phyloP scores from a whole-genome alignment of 2,797 vertebrate species.

The Martes flavigula region DNA sequence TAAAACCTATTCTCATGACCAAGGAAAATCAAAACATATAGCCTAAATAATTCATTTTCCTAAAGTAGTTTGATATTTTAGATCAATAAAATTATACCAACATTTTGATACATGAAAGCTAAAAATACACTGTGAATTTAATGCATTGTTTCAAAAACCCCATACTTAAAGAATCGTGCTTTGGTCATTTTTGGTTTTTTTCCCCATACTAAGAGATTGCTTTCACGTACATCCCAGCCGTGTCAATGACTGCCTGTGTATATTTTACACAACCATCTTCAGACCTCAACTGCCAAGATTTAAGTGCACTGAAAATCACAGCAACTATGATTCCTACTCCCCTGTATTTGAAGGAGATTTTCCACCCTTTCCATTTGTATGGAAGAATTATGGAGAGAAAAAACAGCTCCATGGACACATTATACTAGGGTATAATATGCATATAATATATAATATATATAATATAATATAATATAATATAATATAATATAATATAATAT shows the following conservation, averaged over 20 bases:
- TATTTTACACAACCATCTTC: neutral
- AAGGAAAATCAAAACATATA: neutral
- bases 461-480: too few species aligned
- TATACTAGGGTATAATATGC: too few species aligned
- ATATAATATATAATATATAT: too few species aligned
- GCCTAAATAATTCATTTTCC: neutral
- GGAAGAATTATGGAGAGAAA: neutral
- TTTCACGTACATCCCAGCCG: neutral
- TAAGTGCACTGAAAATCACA: neutral
- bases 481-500: too few species aligned
- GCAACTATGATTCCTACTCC: neutral
- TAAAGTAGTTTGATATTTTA: neutral
- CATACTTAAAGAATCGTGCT: neutral
- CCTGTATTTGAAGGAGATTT: neutral
- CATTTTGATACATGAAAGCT: neutral
- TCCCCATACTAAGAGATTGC: neutral
- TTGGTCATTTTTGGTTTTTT: neutral
- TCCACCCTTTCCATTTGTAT: neutral
- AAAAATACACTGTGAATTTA: neutral
- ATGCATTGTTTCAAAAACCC: neutral
- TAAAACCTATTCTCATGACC: neutral
- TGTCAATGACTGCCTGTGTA: neutral
- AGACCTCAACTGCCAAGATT: neutral
- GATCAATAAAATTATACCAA: neutral
- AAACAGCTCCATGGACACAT: accelerated